Evolutionary conservation across 1,140 invertebrate genomes (phyloP).

Genomic region (Orius insidiosus): DNA sequence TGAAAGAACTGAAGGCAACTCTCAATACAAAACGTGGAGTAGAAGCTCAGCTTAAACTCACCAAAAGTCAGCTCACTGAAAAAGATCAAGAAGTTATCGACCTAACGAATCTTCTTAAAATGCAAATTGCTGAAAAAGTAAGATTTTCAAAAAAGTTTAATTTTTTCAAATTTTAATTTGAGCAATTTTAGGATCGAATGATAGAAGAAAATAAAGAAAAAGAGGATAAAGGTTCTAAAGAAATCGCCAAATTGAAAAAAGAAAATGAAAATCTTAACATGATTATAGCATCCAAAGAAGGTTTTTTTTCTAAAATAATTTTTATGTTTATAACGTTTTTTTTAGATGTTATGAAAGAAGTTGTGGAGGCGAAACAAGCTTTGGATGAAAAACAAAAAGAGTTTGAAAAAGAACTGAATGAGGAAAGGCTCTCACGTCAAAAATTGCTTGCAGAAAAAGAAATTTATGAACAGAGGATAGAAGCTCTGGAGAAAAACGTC

Average conservation of each 20-base stretch:
- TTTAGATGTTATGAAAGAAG: too few relatives aligned
- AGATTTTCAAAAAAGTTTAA: neutral
- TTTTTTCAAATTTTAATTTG: neutral
- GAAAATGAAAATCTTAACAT: constrained; percentile 46
- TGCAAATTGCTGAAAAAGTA: constrained; percentile 32
- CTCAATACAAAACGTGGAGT: neutral
- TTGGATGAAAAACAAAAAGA: constrained; percentile 25
- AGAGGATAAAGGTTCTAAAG: constrained; percentile 24
- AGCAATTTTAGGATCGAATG: constrained; percentile 1
- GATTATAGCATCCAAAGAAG: constrained; percentile 1
- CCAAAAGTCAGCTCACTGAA: too few relatives aligned
- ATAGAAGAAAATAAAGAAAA: too few relatives aligned
- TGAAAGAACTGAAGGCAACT: constrained; percentile 2
- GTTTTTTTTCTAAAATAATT: neutral
- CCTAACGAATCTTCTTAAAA: too few relatives aligned
- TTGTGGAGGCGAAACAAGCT: neutral
- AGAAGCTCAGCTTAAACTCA: too few relatives aligned
- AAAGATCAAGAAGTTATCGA: too few relatives aligned
- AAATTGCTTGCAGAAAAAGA: constrained; percentile 65
- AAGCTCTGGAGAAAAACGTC: constrained; percentile 37
- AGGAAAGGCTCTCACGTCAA: constrained; percentile 64
- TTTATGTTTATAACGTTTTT: neutral
- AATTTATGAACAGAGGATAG: constrained; percentile 48
- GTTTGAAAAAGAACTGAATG: constrained; percentile 43
- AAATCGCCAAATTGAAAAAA: constrained; percentile 32